Evolutionary conservation across 2,113 vertebrate genomes (phyloP).

Genomic region (Gymnocephalus cernua): DNA sequence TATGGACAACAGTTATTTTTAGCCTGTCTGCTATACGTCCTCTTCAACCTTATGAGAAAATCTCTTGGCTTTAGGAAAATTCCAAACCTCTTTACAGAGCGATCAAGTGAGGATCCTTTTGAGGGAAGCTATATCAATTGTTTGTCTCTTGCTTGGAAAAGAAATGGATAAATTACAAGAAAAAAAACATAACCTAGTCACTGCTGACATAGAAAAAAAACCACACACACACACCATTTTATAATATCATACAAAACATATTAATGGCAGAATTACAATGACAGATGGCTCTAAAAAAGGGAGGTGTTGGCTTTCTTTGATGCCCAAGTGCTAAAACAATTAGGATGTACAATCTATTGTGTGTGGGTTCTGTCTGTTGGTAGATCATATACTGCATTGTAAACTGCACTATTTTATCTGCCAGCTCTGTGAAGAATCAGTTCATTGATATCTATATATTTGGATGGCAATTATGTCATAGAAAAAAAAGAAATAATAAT

Average conservation of each 20-base stretch:
- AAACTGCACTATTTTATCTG: not conserved
- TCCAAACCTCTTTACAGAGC: conserved; percentile 28
- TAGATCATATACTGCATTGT: not conserved
- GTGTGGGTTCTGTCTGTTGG: conserved; percentile 1
- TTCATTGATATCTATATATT: conserved; percentile 1
- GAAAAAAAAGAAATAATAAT: not conserved
- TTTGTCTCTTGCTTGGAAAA: conserved; percentile 15
- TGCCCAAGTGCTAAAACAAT: conserved; percentile 6
- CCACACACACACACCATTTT: not conserved
- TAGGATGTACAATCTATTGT: not conserved
- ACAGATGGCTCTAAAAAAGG: conserved; percentile 10
- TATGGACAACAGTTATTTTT: conserved; percentile 61
- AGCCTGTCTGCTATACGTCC: conserved; percentile 34
- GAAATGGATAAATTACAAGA: conserved; percentile 23
- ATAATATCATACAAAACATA: not conserved
- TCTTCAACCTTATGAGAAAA: conserved; percentile 14
- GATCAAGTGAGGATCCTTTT: conserved; percentile 13
- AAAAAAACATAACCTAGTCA: conserved; percentile 13
- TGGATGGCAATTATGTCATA: not conserved
- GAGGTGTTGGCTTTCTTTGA: conserved; percentile 5
- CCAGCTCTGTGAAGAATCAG: not conserved
- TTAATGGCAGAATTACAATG: conserved; percentile 5
- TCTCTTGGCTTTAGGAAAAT: conserved; percentile 18
- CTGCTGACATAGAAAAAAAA: not conserved
- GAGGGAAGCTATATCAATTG: conserved; percentile 16